Percentiles rank a stretch among this genome's conserved stretches.
Evolutionary conservation across 2,113 vertebrate genomes (phyloP).

Genomic region (Anas platyrhynchos): DNA sequence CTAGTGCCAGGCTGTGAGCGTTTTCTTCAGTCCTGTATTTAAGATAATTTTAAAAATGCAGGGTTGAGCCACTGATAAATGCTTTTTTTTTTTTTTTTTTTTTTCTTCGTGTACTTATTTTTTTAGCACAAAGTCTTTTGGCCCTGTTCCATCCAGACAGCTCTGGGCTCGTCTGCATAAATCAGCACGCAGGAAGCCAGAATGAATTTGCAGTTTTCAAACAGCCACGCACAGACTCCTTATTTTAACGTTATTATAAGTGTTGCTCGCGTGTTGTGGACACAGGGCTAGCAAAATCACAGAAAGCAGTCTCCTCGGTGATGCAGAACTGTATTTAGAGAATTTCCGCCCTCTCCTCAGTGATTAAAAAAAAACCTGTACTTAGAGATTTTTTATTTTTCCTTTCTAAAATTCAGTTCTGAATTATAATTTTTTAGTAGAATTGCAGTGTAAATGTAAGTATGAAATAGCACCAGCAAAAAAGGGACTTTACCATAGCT

Average conservation of each 20-base stretch:
- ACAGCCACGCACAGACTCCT: neutral
- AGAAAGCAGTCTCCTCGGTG: neutral
- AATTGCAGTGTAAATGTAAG: fast-evolving
- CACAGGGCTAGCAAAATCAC: fast-evolving
- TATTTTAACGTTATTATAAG: neutral
- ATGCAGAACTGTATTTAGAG: neutral
- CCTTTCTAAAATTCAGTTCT: neutral
- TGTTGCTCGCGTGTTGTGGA: neutral
- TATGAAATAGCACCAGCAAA: neutral
- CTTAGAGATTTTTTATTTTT: neutral
- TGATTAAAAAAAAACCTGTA: neutral
- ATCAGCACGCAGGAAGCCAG: neutral
- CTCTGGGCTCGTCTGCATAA: neutral
- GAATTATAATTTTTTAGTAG: neutral
- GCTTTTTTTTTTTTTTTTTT: neutral
- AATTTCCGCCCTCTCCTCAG: neutral
- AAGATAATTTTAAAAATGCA: neutral
- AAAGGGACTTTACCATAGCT: neutral
- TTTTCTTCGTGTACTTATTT: neutral
- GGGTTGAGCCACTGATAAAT: neutral
- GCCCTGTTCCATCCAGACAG: neutral
- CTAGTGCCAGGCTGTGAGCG: fast-evolving
- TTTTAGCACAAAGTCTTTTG: neutral
- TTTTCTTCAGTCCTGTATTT: neutral
- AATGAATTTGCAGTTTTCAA: conserved; percentile 36